Evolutionary conservation across 2,888 invertebrate species (phyloP).

Genomic region (Dascillus cervinus): DNA sequence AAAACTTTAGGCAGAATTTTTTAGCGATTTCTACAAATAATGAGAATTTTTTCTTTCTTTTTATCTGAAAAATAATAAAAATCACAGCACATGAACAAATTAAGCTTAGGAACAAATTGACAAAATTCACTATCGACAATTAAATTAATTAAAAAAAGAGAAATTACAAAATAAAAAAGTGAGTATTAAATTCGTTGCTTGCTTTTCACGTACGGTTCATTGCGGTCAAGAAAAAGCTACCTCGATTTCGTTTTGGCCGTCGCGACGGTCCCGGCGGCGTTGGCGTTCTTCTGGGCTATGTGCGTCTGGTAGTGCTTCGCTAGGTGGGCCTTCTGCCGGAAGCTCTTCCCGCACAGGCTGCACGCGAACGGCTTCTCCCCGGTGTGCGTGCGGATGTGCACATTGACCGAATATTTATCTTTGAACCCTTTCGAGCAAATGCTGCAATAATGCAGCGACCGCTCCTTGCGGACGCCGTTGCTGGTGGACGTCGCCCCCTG

Average conservation of each 20-base stretch:
- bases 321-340: conserved; percentile 85
- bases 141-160: too few species aligned
- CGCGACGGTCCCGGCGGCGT: conserved; percentile 52
- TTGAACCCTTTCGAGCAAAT: conserved; percentile 92
- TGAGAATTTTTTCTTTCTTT: conserved; percentile 8
- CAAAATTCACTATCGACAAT: conserved; percentile 1
- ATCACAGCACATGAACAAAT: conserved; percentile 43
- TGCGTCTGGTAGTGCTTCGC: conserved; percentile 92
- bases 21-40: conserved; percentile 13
- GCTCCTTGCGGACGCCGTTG: conserved; percentile 72
- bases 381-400: conserved; percentile 95
- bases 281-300: conserved; percentile 74
- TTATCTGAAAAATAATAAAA: conserved; percentile 28
- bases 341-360: conserved; percentile 86
- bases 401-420: conserved; percentile 95
- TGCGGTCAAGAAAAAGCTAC: conserved; percentile 31
- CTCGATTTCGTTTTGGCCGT: conserved; percentile 37
- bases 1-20: conserved; percentile 39
- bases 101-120: conserved; percentile 38
- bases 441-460: conserved; percentile 84
- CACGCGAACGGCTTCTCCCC: conserved; percentile 97
- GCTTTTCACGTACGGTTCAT: background rate
- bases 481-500: conserved; percentile 53
- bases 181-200: conserved; percentile 1
- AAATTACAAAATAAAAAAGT: background rate